Base-by-base conservation (phyloP, 2,797 vertebrate species). In the Sebastolobus altivelis region DNA sequence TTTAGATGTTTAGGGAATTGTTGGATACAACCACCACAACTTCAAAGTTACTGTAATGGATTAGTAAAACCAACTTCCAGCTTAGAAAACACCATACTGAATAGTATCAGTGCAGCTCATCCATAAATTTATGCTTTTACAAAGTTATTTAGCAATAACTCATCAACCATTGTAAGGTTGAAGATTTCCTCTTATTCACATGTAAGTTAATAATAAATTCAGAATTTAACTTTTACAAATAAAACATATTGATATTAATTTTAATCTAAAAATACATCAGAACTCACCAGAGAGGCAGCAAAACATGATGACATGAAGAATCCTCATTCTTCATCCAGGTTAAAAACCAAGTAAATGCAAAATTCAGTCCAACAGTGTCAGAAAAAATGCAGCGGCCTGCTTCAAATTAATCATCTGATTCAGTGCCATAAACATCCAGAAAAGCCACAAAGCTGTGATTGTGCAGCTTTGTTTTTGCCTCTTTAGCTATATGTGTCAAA, bases 251-350 rank as follows among this genome's bases (percentile, higher is more conserved):
- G 4, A 70, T 12, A 22, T 33, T 16, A 65, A 52, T 56, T 6
- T 25, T 61, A 55, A 38, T 49, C 2, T 3, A 40, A 37, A 65
- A 77, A 81, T 6, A 16, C 3, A 67, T 59, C 2, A 52, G 56
- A 84, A 91, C 92, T 89, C 52, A 94, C 93, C 90, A 54, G 82
- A 87, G 27, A 92, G 65, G 84, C 74, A 84, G 43, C 52, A 91
- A 56, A 89, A 61, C 7, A 86, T 4, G 5, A 84, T 0, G 5
- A 84, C 3, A 20, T 20, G n/a, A 62, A 87, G 56, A 77, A 73
- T 55, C 69, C 49, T 88, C 92, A 94, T 95, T 60, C 22, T 89
- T 77, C 16, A 35, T 62, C 33, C 29, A 14, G 55, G 10, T 35
- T 27, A 22, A 83, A 72, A 86, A 33, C 8, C 6, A 61, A 76